Evolutionary conservation across 2,113 vertebrate genomes (phyloP), one percentile per base, ranked within the genome.

Genomic region (Monopterus albus): DNA sequence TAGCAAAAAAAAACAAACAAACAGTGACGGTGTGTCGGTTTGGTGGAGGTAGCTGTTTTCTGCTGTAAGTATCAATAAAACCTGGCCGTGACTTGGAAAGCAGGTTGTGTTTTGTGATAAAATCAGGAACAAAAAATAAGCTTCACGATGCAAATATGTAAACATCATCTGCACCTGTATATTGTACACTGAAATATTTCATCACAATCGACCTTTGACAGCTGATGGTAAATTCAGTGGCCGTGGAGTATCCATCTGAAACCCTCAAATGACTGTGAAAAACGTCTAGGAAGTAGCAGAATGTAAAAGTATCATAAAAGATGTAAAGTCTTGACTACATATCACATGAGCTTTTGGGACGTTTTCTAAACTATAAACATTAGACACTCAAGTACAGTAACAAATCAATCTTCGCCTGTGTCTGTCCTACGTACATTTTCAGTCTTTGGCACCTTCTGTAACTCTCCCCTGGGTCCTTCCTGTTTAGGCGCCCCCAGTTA

Each of bases 401-500:
- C 25, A 35, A 46, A 11, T 15, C 0, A 2, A 25, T 60, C 25
- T 46, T 35, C 15, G 23, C 28, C 28, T 23, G 4, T 0, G 14
- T 68, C 11, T 29, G 3, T 50, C 29, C 1, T 20, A 20, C 18
- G 7, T 18, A 0, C 25, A 18, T 45, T 23, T 36, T 55, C 58
- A 20, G 56, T 57, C 62, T 79, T 72, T 67, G 31, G 60, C 74
- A 47, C 71, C 6, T 75, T 56, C 66, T 46, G 50, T 10, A 2
- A 52, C n/a, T n/a, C 56, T 42, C 35, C 5, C 7, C 15, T 5
- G n/a, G 28, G 13, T 15, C 4, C 6, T 39, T 8, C 23, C 20
- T 3, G 2, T 64, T 67, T 85, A 84, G 40, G 76, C 83, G 0
- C 82, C 80, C 0, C 68, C 66, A 0, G 71, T 53, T 31, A 81